These are phyloP conservation scores for Brachionus manjavacas DNA, from an alignment of 1,140 invertebrate genomes.

Conservation along the genomic window DNA sequence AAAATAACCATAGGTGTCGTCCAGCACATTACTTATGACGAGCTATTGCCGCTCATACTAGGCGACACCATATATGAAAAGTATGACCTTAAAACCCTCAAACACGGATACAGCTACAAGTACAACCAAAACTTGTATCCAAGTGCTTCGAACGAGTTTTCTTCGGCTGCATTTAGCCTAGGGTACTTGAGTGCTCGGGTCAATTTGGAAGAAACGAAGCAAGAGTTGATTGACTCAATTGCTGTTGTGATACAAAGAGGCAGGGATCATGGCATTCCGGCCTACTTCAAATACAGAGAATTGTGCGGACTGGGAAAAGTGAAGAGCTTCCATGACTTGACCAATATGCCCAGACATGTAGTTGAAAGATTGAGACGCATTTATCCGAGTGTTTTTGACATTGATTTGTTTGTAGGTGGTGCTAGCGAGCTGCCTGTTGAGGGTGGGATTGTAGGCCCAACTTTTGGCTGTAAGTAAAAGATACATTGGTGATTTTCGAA, in stretches of 20 bases:
- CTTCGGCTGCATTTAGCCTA: background rate
- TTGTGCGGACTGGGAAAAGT: conserved; percentile 66
- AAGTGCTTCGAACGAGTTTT: background rate
- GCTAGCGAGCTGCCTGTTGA: conserved; percentile 77
- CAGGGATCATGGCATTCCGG: conserved; percentile 85
- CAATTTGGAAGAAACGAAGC: background rate
- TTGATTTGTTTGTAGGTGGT: conserved; percentile 56
- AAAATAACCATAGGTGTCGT: conserved; percentile 81
- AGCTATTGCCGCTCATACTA: conserved; percentile 86
- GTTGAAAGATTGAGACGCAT: background rate
- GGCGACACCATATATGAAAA: conserved; percentile 57
- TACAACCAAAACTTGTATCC: background rate
- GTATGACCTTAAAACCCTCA: background rate
- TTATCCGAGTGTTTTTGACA: conserved; percentile 43
- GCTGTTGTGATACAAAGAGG: conserved; percentile 92
- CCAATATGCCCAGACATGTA: conserved; percentile 57
- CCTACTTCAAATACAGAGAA: conserved; percentile 80
- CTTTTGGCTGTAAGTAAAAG: conserved; percentile 80
- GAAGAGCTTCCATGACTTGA: conserved; percentile 45
- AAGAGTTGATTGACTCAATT: conserved; percentile 65
- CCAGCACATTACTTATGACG: conserved; percentile 88
- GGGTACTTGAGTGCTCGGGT: background rate
- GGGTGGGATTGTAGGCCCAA: conserved; percentile 84
- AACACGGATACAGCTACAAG: background rate
- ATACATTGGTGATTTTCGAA: too few relatives aligned